A percentile compares a stretch with the other conserved stretches of the same genome.
phyloP scores from a whole-genome alignment of 2,888 invertebrate genomes.

The Dasypolia templi region DNA sequence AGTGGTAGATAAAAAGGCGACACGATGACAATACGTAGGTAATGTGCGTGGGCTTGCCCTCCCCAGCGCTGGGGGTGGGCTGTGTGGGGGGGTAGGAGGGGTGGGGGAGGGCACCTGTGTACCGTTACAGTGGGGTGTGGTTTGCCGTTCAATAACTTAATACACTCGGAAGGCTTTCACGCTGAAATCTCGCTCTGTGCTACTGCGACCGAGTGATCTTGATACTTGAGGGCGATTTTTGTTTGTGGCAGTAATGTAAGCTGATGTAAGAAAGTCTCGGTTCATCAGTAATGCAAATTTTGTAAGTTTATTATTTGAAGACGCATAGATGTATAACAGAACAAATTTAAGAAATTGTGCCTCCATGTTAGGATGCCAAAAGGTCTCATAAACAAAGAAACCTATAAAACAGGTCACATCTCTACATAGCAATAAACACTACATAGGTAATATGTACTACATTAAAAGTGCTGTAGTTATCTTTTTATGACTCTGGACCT shows the following conservation, averaged over 20 bases:
- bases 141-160: slow-evolving; percentile 91
- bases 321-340: not conserved
- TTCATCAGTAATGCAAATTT: not conserved
- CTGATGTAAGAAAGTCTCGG: not conserved
- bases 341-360: not conserved
- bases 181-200: slow-evolving; percentile 87
- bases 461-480: no score
- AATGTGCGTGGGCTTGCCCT: slow-evolving; percentile 79
- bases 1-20: slow-evolving; percentile 72
- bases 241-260: not conserved
- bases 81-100: slow-evolving; percentile 63
- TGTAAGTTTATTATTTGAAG: not conserved
- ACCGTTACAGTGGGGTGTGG: slow-evolving; percentile 89
- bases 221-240: slow-evolving; percentile 69
- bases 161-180: slow-evolving; percentile 90
- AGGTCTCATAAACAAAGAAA: not conserved
- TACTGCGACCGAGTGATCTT: slow-evolving; percentile 71
- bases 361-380: not conserved
- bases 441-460: no score
- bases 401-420: not conserved
- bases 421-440: not conserved
- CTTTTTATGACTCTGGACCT: no score
- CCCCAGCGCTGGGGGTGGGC: slow-evolving; percentile 68
- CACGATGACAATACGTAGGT: slow-evolving; percentile 83
- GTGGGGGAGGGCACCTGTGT: slow-evolving; percentile 79